A percentile compares a stretch with the other conserved stretches of the same genome.
phyloP scores from a whole-genome alignment of 2,113 vertebrate species.

The Fukomys damarensis region DNA sequence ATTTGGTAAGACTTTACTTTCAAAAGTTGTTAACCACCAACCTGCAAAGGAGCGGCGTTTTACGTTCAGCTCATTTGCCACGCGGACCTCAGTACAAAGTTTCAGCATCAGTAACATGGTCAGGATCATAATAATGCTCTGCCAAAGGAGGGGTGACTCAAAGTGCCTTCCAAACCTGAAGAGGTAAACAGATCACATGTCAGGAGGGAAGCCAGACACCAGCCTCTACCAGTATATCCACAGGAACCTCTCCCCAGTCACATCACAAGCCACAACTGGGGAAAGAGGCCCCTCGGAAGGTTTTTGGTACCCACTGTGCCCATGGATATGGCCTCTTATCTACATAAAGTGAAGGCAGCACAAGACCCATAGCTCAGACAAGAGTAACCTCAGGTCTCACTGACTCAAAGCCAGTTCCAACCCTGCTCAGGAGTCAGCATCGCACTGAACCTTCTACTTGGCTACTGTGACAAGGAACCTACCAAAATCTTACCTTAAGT shows the following conservation, averaged over 20 bases:
- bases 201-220: background rate
- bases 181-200: background rate
- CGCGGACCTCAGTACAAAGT: constrained; percentile 94
- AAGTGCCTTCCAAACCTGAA: constrained; percentile 94
- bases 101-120: constrained; percentile 97
- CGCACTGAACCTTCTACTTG: background rate
- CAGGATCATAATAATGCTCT: constrained; percentile 96
- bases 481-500: background rate
- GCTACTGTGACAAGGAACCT: background rate
- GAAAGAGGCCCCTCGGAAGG: background rate
- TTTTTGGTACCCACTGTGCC: accelerated
- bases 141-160: constrained; percentile 95
- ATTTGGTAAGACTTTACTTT: background rate
- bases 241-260: background rate
- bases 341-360: background rate
- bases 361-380: background rate
- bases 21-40: constrained; percentile 80
- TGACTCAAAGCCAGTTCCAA: background rate
- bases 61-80: constrained; percentile 90
- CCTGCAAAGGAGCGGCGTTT: constrained; percentile 95
- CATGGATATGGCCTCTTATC: background rate
- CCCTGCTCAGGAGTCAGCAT: background rate
- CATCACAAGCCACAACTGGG: background rate
- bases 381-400: background rate
- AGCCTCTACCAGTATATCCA: background rate